Conservation (phyloP, 2,113 vertebrate species). For the Catharus bicknelli region DNA sequence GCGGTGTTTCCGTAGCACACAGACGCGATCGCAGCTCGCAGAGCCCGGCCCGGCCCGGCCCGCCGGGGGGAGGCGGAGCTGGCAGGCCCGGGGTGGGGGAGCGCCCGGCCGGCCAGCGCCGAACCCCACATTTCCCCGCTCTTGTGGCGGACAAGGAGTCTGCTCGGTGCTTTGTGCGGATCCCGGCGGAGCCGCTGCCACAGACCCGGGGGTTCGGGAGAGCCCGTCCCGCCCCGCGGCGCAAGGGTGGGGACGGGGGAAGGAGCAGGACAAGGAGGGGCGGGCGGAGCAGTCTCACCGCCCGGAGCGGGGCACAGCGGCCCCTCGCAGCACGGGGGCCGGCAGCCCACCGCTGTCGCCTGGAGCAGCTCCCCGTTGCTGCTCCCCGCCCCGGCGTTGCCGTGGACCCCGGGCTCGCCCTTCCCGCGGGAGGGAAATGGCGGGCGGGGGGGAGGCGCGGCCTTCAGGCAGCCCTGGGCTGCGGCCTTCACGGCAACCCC, state of each 20-base stretch:
- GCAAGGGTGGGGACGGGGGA: not conserved
- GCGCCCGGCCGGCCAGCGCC: not conserved
- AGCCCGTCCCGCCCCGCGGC: not conserved
- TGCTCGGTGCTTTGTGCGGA: rapidly evolving
- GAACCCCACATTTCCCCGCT: not conserved
- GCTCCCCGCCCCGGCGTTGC: not conserved
- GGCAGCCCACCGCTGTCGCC: not conserved
- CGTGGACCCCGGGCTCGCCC: not conserved
- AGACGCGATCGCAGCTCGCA: rapidly evolving
- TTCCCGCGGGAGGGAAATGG: not conserved
- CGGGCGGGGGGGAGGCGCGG: not conserved
- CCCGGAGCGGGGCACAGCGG: not conserved
- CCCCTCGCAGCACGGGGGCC: not conserved
- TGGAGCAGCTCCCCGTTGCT: not conserved
- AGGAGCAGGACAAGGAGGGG: not conserved
- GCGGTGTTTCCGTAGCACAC: not conserved
- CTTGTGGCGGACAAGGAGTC: rapidly evolving
- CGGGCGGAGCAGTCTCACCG: not conserved
- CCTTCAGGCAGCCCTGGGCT: too few species aligned
- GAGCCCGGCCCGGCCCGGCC: rapidly evolving
- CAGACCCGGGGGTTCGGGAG: rapidly evolving
- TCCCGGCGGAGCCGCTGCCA: too few species aligned
- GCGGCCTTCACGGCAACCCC: not conserved
- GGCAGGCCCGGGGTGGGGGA: not conserved
- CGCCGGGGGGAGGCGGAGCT: not conserved